Evolutionary conservation across 2,113 vertebrate genomes (phyloP).

Genomic region (Falco punctatus): DNA sequence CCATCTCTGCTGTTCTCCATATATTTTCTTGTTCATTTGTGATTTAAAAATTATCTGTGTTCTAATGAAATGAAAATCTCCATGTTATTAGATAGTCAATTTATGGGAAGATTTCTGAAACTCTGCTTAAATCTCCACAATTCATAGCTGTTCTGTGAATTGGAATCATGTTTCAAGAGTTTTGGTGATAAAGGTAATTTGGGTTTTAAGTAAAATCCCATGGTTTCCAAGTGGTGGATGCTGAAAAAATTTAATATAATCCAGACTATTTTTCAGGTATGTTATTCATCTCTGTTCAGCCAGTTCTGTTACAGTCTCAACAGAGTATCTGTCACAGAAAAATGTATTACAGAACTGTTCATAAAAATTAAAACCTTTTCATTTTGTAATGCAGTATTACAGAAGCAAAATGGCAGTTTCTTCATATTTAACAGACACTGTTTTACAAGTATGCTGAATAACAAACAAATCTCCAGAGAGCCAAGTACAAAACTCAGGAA

Average conservation of each 20-base stretch:
- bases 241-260: conserved; percentile 52
- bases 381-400: conserved; percentile 64
- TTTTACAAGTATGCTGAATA: conserved; percentile 68
- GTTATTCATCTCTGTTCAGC: conserved; percentile 49
- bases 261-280: conserved; percentile 28
- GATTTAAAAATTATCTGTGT: neutral
- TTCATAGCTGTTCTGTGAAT: conserved; percentile 16
- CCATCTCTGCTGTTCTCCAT: neutral
- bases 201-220: conserved; percentile 55
- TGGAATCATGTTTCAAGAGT: conserved; percentile 5
- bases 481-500: conserved; percentile 37
- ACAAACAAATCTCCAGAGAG: conserved; percentile 68
- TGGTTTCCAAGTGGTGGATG: conserved; percentile 38
- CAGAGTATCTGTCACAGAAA: conserved; percentile 61
- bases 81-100: neutral
- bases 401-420: conserved; percentile 73
- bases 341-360: conserved; percentile 65
- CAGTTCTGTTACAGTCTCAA: conserved; percentile 55
- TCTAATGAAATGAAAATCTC: neutral
- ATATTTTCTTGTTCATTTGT: neutral
- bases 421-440: conserved; percentile 66
- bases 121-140: neutral
- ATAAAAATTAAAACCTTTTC: conserved; percentile 70
- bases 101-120: neutral
- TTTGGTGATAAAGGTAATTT: neutral